Conservation (phyloP, 2,797 vertebrate genomes). For the Anguilla megastoma region DNA sequence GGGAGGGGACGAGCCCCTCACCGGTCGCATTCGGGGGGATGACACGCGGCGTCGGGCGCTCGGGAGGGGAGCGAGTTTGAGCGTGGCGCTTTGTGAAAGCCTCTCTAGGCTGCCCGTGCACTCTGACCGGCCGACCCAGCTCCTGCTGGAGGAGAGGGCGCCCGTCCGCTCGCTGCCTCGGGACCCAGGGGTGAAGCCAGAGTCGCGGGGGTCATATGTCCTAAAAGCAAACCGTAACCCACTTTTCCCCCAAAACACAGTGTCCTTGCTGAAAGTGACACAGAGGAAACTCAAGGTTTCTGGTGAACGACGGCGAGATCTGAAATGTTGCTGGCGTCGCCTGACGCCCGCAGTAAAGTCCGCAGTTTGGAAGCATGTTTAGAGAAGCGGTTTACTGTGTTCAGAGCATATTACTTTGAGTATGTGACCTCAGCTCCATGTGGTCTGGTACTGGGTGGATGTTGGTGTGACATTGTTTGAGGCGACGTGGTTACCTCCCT, state of each 20-base stretch:
- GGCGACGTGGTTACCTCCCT: not conserved
- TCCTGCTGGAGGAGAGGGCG: conserved; percentile 48
- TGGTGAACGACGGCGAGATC: not conserved
- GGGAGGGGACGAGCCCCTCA: not conserved
- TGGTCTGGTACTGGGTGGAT: not conserved
- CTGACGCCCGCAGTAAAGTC: not conserved
- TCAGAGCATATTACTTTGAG: not conserved
- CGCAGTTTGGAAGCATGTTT: not conserved
- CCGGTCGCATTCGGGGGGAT: conserved; percentile 1
- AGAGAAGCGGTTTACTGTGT: not conserved
- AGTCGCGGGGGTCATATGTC: conserved; percentile 69
- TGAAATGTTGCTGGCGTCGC: not conserved
- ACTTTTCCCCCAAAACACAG: conserved; percentile 53
- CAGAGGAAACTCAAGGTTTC: conserved; percentile 59
- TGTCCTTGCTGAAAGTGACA: conserved; percentile 34
- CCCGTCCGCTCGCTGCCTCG: conserved; percentile 56
- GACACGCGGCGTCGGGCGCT: conserved; percentile 37
- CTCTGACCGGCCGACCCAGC: conserved; percentile 65
- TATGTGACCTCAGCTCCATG: not conserved
- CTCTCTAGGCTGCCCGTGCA: conserved; percentile 65
- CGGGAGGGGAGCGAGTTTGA: conserved; percentile 52
- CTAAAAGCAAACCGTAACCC: conserved; percentile 75
- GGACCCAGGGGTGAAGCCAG: conserved; percentile 64
- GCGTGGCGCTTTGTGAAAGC: conserved; percentile 65
- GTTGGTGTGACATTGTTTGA: conserved; percentile 21